Evolutionary conservation across 1,140 invertebrate genomes (phyloP), one percentile per base, ranked within the genome.

Genomic region (Brevipalpus yothersi): DNA sequence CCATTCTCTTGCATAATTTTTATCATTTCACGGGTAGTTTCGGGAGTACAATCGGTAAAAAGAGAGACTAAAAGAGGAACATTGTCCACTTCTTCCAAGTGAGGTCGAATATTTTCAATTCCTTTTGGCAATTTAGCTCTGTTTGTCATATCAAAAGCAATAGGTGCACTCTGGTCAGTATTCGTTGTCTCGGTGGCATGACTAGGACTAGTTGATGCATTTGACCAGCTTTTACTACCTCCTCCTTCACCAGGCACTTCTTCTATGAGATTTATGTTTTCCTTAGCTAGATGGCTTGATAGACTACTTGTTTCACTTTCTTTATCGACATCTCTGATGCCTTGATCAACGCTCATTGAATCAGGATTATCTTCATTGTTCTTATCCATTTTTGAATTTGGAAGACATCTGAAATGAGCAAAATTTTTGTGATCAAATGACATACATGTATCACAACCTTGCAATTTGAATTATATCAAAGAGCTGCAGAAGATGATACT

Each of bases 1-100:
- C 86, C 86, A 71, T 92, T 88, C 63, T 93, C 88, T 73, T 94
- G 89, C 88, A 94, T 92, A 56, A 94, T 94, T 60, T 81, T 78
- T 61, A 94, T 76, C 90, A 95, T 94, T 70, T 87, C 82, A 17
- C 79, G 74, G 0, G 87, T 90, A 0, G 84, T 86, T 67, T 80
- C 73, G 11, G 88, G 79, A 8, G 83, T 91, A 72, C 92, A 96
- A 71, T 97, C 93, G 2, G 92, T 96, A 68, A 96, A 97, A 1
- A 97, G 75, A 0, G 90, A 94, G 1, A 97, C 92, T 49, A 94
- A 75, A 12, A 97, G 72, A 1, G 93, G 93, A 42, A 97, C 92
- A 75, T 96, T 96, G 70, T 97, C 93, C 63, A 96, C 86, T 64
- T 84, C 77, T 69, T 92, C 84, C 59, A 97, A 79, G 71, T 97